Conservation (phyloP, 2,888 invertebrate species). For the Platycheirus albimanus region DNA sequence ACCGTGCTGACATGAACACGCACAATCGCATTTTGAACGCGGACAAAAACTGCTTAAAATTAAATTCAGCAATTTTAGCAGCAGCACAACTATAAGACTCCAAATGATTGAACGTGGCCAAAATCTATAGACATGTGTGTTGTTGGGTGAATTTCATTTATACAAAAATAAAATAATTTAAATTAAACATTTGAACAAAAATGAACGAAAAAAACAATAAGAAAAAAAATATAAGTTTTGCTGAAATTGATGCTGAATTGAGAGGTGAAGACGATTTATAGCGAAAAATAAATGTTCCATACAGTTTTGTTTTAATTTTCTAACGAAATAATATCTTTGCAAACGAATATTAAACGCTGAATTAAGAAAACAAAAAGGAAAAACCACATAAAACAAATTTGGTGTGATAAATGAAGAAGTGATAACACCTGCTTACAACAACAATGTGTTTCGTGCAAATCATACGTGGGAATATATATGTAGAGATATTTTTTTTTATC, state of each 20-base stretch:
- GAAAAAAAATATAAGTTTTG: slow-evolving; percentile 31
- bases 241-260: slow-evolving; percentile 61
- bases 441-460: slow-evolving; percentile 55
- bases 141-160: slow-evolving; percentile 5
- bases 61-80: slow-evolving; percentile 75
- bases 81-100: slow-evolving; percentile 76
- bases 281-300: slow-evolving; percentile 38
- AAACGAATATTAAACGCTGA: slow-evolving; percentile 35
- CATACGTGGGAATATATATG: slow-evolving; percentile 28
- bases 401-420: slow-evolving; percentile 33
- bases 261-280: slow-evolving; percentile 62
- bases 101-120: slow-evolving; percentile 76
- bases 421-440: slow-evolving; percentile 32
- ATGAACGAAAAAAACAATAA: slow-evolving; percentile 36
- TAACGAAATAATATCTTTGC: background rate
- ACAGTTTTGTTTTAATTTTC: slow-evolving; percentile 22
- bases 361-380: slow-evolving; percentile 22
- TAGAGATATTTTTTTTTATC: background rate
- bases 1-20: slow-evolving; percentile 65
- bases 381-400: slow-evolving; percentile 36
- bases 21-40: slow-evolving; percentile 62
- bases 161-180: slow-evolving; percentile 26
- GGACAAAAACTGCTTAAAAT: slow-evolving; percentile 69
- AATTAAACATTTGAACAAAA: slow-evolving; percentile 24
- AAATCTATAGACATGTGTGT: slow-evolving; percentile 74